Evolutionary conservation across 2,888 invertebrate genomes (phyloP).

Genomic region (Eristalinus aeneus): DNA sequence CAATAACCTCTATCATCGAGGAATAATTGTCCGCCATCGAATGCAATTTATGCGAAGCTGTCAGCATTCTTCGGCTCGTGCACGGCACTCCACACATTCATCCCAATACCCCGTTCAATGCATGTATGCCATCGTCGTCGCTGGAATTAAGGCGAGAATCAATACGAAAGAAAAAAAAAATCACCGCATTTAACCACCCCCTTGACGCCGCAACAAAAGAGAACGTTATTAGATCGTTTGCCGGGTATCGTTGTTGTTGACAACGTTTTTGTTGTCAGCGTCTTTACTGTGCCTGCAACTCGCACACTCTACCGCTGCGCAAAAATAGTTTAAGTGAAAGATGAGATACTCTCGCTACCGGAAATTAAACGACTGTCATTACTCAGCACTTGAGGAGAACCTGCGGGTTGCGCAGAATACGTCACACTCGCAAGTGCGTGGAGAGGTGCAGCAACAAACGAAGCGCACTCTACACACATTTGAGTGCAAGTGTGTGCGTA

Average conservation of each 20-base stretch:
- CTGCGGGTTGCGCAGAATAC: constrained; percentile 6
- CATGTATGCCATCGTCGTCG: background rate
- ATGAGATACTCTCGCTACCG: constrained; percentile 46
- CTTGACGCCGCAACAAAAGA: background rate
- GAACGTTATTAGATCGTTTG: constrained; percentile 45
- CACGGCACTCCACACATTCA: background rate
- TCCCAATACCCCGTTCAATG: background rate
- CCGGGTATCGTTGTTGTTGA: background rate
- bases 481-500: too few relatives aligned
- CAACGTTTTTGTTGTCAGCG: background rate
- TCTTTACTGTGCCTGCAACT: background rate
- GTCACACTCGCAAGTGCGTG: constrained; percentile 28
- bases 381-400: constrained; percentile 12
- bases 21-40: constrained; percentile 45
- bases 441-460: background rate
- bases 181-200: constrained; percentile 24
- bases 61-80: constrained; percentile 12
- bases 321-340: constrained; percentile 37
- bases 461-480: background rate
- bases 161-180: constrained; percentile 10
- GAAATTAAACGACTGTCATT: constrained; percentile 44
- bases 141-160: constrained; percentile 27
- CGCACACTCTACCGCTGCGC: constrained; percentile 20
- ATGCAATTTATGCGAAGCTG: constrained; percentile 53
- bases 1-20: constrained; percentile 62